Evolutionary conservation across 2,113 vertebrate genomes (phyloP).

Genomic region (Cyprinodon brontotheroides): DNA sequence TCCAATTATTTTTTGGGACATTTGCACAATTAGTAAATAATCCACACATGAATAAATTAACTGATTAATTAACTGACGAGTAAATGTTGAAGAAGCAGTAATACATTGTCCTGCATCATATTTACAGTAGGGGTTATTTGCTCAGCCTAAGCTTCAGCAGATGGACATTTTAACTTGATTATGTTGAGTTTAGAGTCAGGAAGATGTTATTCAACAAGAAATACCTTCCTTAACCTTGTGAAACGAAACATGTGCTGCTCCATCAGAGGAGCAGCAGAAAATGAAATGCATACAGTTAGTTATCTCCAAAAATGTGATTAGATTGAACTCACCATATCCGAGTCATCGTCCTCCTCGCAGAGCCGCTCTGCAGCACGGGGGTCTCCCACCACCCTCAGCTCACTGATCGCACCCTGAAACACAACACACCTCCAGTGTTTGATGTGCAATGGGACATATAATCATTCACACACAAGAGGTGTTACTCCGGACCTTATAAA

Average conservation of each 20-base stretch:
- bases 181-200: neutral
- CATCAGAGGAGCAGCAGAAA: neutral
- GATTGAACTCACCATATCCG: constrained; percentile 81
- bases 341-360: constrained; percentile 91
- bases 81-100: no score
- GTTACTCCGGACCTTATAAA: constrained; percentile 7
- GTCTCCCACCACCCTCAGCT: constrained; percentile 85
- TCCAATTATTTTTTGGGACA: no score
- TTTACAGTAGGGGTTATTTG: no score
- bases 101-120: no score
- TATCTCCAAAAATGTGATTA: neutral
- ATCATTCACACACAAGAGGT: neutral
- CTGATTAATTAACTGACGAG: neutral
- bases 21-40: no score
- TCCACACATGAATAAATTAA: neutral
- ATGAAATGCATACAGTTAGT: neutral
- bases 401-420: constrained; percentile 86
- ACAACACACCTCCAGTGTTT: constrained; percentile 10
- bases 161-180: neutral
- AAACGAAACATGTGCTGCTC: neutral
- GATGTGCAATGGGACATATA: constrained; percentile 13
- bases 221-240: neutral
- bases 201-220: neutral
- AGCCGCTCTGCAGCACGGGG: constrained; percentile 81
- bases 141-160: neutral